Base-by-base conservation (phyloP, 2,113 vertebrate genomes). In the Solea solea region DNA sequence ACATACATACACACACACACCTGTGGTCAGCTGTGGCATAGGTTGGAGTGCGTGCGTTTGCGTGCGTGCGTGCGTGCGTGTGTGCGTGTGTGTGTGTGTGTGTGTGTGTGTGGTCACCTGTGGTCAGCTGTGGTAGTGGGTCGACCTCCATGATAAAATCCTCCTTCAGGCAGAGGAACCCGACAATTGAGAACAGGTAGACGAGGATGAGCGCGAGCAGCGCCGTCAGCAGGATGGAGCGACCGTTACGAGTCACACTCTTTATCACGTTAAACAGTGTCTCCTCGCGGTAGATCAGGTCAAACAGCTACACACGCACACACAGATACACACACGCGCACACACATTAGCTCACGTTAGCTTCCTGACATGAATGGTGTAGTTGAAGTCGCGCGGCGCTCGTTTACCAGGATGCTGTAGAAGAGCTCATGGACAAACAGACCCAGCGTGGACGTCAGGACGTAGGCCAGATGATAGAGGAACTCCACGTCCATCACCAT, bases 121-220 rank as follows among this genome's bases (percentile, higher is more conserved):
- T 45, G 11, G 79, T 39, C 0, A 88, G 66, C 73, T 72, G 87
- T 0, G 86, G 82, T 81, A 99, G 94, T 15, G 87, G 91, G 86
- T 99, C 98, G 9, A 99, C 97, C 91, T 99, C 97, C 78, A 99
- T 93, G 81, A 99, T 98, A 93, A 99, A 99, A 84, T 99, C 98
- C 27, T 98, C 94, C 88, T 97, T 98, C 58, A 99, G 94, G 82
- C 95, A 98, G 0, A 99, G 94, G 93, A 99, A 99, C 80, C 96
- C 98, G 13, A 99, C 96, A 2, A 99, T 99, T 91, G 98, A 99
- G 95, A 99, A 99, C 80, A 99, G 97, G 93, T 99, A 99, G 90
- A 99, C 97, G 0, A 99, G 95, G 90, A 99, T 99, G 86, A 99
- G 96, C 10, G 97, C 98, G 66, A 99, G 93, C 80, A 99, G 94